Evolutionary conservation across 2,888 invertebrate genomes (phyloP).

Genomic region (Yponomeuta evonymella): DNA sequence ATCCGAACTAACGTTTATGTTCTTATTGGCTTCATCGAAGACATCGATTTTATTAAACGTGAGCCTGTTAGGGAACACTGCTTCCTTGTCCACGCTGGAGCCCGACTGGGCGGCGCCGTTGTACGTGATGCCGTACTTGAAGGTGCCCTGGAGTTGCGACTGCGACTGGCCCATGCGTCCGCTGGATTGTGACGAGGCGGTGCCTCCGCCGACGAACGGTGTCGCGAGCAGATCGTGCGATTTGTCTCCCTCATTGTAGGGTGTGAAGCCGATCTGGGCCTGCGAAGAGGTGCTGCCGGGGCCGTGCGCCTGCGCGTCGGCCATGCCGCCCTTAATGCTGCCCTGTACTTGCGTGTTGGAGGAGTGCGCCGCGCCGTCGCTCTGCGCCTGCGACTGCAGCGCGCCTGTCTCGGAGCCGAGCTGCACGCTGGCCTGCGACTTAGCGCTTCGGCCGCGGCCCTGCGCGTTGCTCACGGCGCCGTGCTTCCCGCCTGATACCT

Average conservation of each 20-base stretch:
- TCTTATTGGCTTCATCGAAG: slow-evolving; percentile 57
- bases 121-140: slow-evolving; percentile 85
- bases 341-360: slow-evolving; percentile 88
- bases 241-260: slow-evolving; percentile 79
- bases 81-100: slow-evolving; percentile 80
- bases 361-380: slow-evolving; percentile 84
- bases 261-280: slow-evolving; percentile 91
- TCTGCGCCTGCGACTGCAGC: slow-evolving; percentile 85
- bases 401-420: slow-evolving; percentile 85
- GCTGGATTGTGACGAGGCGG: slow-evolving; percentile 87
- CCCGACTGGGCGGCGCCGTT: slow-evolving; percentile 90
- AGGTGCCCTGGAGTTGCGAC: slow-evolving; percentile 88
- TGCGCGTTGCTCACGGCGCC: slow-evolving; percentile 86
- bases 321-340: slow-evolving; percentile 87
- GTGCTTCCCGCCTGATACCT: slow-evolving; percentile 82
- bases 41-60: slow-evolving; percentile 65
- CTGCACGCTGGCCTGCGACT: slow-evolving; percentile 86
- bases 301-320: slow-evolving; percentile 90
- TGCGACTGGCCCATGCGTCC: slow-evolving; percentile 86
- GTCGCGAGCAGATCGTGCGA: slow-evolving; percentile 60
- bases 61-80: slow-evolving; percentile 57
- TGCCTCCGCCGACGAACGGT: slow-evolving; percentile 84
- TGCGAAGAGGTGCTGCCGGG: slow-evolving; percentile 91
- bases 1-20: slow-evolving; percentile 30
- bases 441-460: slow-evolving; percentile 83